A percentile compares a stretch with the other conserved stretches of the same genome.
Conservation (phyloP, 2,113 vertebrate species). For the Neotragus pygmaeus region DNA sequence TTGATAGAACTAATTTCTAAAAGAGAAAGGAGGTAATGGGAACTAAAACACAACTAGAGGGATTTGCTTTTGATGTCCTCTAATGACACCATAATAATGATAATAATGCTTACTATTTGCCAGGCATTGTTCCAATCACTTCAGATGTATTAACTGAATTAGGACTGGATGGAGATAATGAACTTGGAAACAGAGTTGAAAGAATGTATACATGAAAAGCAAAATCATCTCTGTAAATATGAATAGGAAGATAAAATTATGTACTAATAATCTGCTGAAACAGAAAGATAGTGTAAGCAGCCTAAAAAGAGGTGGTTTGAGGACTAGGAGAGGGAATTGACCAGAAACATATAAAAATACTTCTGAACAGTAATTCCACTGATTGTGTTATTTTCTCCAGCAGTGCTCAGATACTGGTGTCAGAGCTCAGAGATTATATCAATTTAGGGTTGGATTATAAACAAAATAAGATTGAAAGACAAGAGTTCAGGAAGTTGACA, state of each 20-base stretch:
- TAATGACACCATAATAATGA: not conserved
- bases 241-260: not conserved
- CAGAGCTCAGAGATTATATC: not conserved
- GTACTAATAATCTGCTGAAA: not conserved
- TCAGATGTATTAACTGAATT: not conserved
- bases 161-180: not conserved
- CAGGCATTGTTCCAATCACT: not conserved
- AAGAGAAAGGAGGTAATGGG: not conserved
- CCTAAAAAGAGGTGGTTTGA: not conserved
- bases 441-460: not conserved
- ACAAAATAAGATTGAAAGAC: not conserved
- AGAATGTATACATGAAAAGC: conserved; percentile 5
- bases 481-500: not conserved
- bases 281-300: not conserved
- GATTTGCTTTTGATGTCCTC: not conserved
- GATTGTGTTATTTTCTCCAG: not conserved
- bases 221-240: conserved; percentile 13
- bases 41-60: not conserved
- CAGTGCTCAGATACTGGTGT: not conserved
- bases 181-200: not conserved
- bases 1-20: not conserved
- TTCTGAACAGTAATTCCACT: not conserved
- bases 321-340: not conserved
- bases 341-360: not conserved
- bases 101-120: not conserved